Evolutionary conservation across 2,113 vertebrate species (phyloP).

Genomic region (Brachirus orientalis): DNA sequence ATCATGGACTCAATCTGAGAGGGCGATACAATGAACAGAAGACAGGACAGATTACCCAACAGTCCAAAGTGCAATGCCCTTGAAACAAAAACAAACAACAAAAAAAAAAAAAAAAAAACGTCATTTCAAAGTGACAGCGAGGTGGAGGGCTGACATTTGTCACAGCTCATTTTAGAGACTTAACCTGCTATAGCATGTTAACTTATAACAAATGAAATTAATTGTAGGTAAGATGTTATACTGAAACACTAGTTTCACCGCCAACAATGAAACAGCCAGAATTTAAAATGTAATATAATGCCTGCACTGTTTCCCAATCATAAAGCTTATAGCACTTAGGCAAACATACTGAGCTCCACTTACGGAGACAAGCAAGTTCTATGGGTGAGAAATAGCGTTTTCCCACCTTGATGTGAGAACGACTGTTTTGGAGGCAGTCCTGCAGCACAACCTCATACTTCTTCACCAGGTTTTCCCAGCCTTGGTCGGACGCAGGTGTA

Average conservation of each 20-base stretch:
- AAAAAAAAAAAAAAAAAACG: slow-evolving; percentile 29
- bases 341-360: no score
- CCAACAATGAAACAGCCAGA: no score
- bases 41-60: slow-evolving; percentile 17
- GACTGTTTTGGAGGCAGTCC: slow-evolving; percentile 84
- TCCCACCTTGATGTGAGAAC: slow-evolving; percentile 83
- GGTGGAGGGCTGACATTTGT: neutral
- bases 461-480: slow-evolving; percentile 84
- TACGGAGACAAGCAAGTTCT: no score
- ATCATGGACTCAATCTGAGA: slow-evolving; percentile 87
- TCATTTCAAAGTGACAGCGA: slow-evolving; percentile 15
- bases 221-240: no score
- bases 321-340: no score
- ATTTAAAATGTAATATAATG: no score
- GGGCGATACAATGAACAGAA: slow-evolving; percentile 13
- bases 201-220: neutral
- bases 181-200: neutral
- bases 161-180: neutral
- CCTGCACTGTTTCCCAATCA: no score
- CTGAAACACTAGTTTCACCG: no score
- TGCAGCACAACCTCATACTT: slow-evolving; percentile 85
- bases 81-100: slow-evolving; percentile 27
- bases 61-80: slow-evolving; percentile 27
- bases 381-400: no score
- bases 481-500: slow-evolving; percentile 68